Base-by-base conservation (phyloP, 2,113 vertebrate species). In the Reinhardtius hippoglossoides region DNA sequence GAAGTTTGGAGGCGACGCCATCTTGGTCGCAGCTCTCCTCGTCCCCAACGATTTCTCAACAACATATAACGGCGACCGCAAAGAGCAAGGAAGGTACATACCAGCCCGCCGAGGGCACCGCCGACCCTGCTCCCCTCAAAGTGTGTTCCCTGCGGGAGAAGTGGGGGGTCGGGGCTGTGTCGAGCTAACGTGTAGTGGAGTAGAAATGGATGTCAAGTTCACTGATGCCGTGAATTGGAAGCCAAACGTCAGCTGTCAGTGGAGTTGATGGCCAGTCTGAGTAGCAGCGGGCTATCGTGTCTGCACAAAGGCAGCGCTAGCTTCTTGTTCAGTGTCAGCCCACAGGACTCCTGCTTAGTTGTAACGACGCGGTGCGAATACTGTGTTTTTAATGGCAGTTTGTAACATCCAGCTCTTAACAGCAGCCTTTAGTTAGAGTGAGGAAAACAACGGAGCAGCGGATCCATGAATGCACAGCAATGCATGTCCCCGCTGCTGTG, bases 1-100 rank as follows among this genome's bases (percentile, higher is more conserved):
- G 96, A 97, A 97, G 97, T 98, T 97, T 97, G 97, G 97, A 97
- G 96, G 96, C 96, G 96, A 94, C 96, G 97, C 97, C 97, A 98
- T 98, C 97, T 98, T 97, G 96, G 96, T 97, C 96, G 95, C 96
- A 94, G 96, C 95, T 96, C 95, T 97, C 96, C 95, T 95, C 95
- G 95, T 97, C 96, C 95, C 96, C 96, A 92, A 95, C 95, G 92
- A 93, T 95, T 95, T 95, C 95, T 94, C 95, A 95, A 94, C 95
- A 95, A 92, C 94, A 95, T 87, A 93, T 93, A 94, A 92, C 95
- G 91, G 94, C 95, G 92, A 94, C 95, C 91, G 93, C 93, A 85
- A 95, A 94, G 95, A 94, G 91, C 91, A 95, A 95, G 92, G 96
- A 96, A 97, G 96, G 97, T 98, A 96, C 91, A 42, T 42, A 86